Evolutionary conservation across 2,888 invertebrate genomes (phyloP).

Genomic region (Zaprionus bogoriensis): DNA sequence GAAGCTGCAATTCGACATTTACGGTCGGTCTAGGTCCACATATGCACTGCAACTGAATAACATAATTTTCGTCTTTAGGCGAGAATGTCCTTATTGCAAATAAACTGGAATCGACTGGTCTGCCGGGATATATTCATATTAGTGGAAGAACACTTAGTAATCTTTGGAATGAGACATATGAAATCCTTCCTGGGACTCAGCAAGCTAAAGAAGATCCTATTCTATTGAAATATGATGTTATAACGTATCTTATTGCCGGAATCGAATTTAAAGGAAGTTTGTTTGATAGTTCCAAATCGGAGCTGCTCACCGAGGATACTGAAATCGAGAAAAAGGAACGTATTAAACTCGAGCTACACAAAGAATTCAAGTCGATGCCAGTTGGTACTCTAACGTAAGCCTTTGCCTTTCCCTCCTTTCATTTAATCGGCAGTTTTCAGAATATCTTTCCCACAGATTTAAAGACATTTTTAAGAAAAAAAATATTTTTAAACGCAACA

Average conservation of each 20-base stretch:
- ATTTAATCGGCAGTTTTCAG: not conserved
- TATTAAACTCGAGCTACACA: constrained; percentile 87
- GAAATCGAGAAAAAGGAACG: not conserved
- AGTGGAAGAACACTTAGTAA: constrained; percentile 90
- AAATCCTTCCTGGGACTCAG: constrained; percentile 85
- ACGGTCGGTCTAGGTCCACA: constrained; percentile 84
- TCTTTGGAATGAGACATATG: constrained; percentile 85
- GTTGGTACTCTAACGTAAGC: constrained; percentile 89
- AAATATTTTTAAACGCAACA: not conserved
- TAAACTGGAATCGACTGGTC: constrained; percentile 95
- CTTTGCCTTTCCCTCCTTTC: no score
- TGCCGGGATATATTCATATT: constrained; percentile 94
- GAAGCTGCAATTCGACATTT: constrained; percentile 98
- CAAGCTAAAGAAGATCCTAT: constrained; percentile 85
- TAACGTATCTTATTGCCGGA: constrained; percentile 89
- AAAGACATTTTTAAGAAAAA: not conserved
- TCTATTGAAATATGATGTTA: constrained; percentile 87
- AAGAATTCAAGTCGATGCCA: constrained; percentile 91
- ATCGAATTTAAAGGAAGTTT: not conserved
- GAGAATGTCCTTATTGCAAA: constrained; percentile 96
- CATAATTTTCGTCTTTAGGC: constrained; percentile 24
- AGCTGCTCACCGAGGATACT: no score
- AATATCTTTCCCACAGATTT: not conserved
- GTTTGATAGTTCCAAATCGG: not conserved
- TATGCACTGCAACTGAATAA: not conserved